A percentile compares a stretch with the other conserved stretches of the same genome.
These are phyloP conservation scores for Paraescarpia echinospica DNA, from an alignment of 1,140 invertebrate species.

Conservation along the genomic window DNA sequence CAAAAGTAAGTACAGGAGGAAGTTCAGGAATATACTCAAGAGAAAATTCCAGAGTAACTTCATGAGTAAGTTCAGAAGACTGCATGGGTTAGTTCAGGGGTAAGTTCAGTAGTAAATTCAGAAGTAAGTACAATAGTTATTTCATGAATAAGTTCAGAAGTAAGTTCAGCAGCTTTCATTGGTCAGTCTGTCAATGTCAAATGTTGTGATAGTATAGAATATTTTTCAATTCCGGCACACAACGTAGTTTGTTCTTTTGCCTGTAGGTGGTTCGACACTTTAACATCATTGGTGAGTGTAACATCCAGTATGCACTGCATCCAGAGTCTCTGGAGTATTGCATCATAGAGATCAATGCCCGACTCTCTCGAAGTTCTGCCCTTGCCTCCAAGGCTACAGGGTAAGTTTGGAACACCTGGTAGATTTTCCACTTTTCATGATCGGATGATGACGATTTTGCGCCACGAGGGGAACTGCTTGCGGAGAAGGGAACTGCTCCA, in stretches of 20 bases:
- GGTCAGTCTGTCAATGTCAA: background rate
- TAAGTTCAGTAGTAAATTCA: background rate
- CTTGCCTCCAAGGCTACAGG: conserved; percentile 73
- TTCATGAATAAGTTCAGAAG: background rate
- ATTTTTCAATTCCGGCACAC: background rate
- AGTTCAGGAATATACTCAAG: background rate
- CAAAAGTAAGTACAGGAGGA: background rate
- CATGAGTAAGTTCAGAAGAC: background rate
- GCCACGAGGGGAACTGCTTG: too few species aligned
- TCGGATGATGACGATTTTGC: too few species aligned
- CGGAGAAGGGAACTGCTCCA: too few species aligned
- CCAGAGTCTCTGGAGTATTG: conserved; percentile 72
- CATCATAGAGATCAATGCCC: conserved; percentile 82
- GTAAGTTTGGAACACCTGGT: background rate
- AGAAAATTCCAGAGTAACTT: background rate
- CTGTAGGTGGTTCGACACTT: conserved; percentile 77
- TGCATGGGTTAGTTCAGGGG: background rate
- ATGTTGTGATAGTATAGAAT: background rate
- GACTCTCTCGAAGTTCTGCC: conserved; percentile 95
- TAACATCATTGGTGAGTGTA: conserved; percentile 96
- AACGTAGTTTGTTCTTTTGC: background rate
- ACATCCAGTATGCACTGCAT: conserved; percentile 98
- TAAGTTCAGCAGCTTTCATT: background rate
- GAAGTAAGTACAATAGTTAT: background rate
- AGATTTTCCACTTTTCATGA: too few species aligned